These are phyloP conservation scores for Byasa hedistus DNA, from an alignment of 2,888 invertebrate species.

Conservation along the genomic window DNA sequence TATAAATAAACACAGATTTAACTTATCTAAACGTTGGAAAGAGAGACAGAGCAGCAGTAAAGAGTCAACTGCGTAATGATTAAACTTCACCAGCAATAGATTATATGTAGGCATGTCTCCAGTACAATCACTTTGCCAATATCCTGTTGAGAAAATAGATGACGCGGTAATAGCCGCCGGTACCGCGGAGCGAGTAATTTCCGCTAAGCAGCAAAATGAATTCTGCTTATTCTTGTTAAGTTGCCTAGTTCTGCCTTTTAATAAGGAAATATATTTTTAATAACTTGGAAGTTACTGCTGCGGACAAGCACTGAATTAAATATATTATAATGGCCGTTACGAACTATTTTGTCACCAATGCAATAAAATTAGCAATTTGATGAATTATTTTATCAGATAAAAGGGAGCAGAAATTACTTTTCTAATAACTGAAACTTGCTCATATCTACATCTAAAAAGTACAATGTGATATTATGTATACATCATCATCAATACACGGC, in stretches of 20 bases:
- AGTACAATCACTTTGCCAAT: slow-evolving; percentile 58
- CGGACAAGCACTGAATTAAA: too few species aligned
- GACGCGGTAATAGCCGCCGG: slow-evolving; percentile 25
- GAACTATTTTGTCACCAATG: too few species aligned
- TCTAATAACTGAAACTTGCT: too few species aligned
- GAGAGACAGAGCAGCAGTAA: background rate
- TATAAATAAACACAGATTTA: too few species aligned
- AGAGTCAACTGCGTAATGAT: background rate
- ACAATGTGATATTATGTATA: too few species aligned
- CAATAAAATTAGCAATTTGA: too few species aligned
- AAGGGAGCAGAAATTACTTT: too few species aligned
- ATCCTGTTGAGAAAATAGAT: slow-evolving; percentile 51
- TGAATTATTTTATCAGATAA: too few species aligned
- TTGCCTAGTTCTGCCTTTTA: slow-evolving; percentile 15
- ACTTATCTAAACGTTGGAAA: too few species aligned
- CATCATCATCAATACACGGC: too few species aligned
- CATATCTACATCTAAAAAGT: too few species aligned
- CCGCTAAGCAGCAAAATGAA: slow-evolving; percentile 27
- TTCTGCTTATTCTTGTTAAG: slow-evolving; percentile 23
- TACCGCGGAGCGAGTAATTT: slow-evolving; percentile 25
- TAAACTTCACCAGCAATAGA: background rate
- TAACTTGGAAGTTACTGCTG: slow-evolving; percentile 6
- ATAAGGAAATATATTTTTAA: slow-evolving; percentile 17
- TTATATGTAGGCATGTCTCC: slow-evolving; percentile 54
- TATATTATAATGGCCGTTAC: too few species aligned